A percentile compares a stretch with the other conserved stretches of the same genome.
Evolutionary conservation across 2,888 invertebrate species (phyloP).

Genomic region (Andrena haemorrhoa): DNA sequence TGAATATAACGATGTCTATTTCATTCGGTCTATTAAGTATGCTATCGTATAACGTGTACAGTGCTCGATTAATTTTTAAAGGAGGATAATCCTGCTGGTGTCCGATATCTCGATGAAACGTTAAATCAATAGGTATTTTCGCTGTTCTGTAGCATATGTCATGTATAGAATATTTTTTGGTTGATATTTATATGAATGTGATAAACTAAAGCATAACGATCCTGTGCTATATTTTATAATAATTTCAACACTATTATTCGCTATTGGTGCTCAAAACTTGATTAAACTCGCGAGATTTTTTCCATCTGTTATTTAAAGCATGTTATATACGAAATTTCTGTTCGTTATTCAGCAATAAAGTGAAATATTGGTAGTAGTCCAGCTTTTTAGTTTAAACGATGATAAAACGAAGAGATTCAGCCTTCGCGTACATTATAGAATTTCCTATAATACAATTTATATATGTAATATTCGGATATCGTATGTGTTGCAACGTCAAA

Average conservation of each 20-base stretch:
- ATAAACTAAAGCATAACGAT: conserved; percentile 54
- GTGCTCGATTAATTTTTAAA: conserved; percentile 19
- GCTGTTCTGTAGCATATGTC: conserved; percentile 56
- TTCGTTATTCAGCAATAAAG: conserved; percentile 30
- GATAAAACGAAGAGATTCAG: conserved; percentile 4
- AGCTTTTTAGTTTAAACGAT: conserved; percentile 36
- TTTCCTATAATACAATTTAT: conserved; percentile 48
- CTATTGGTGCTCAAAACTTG: conserved; percentile 58
- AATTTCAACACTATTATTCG: conserved; percentile 58
- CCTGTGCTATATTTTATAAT: conserved; percentile 57
- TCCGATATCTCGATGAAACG: conserved; percentile 9
- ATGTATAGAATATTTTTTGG: conserved; percentile 52
- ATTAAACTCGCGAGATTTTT: conserved; percentile 35
- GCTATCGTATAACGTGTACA: neutral
- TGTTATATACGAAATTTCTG: conserved; percentile 27
- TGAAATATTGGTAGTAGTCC: conserved; percentile 25
- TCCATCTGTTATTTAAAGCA: conserved; percentile 38
- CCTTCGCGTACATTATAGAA: conserved; percentile 15
- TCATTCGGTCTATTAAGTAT: conserved; percentile 9
- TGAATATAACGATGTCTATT: conserved; percentile 25
- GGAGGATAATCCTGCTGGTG: neutral
- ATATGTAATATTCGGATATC: conserved; percentile 46
- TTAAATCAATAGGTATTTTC: conserved; percentile 20
- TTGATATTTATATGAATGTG: conserved; percentile 60
- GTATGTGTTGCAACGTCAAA: conserved; percentile 43